These are phyloP conservation scores for Capitulum mitella DNA, from an alignment of 2,888 invertebrate species.

Conservation along the genomic window DNA sequence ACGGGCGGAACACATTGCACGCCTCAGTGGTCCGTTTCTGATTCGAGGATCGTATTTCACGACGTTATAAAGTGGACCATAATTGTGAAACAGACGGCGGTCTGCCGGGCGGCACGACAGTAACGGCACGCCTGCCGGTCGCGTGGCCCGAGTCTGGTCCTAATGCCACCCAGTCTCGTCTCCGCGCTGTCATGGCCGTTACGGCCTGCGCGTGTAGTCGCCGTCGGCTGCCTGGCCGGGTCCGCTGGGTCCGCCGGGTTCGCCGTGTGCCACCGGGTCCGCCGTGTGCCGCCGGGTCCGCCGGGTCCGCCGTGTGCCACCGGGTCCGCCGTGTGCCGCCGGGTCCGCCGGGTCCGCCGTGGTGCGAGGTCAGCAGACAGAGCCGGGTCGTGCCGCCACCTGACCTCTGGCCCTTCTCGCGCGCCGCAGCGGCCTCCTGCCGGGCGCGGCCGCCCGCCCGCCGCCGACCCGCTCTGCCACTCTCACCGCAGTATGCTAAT, in stretches of 20 bases:
- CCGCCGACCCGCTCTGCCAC: neutral
- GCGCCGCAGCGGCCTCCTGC: neutral
- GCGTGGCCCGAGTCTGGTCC: neutral
- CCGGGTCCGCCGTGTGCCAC: neutral
- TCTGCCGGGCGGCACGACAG: no score
- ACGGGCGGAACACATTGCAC: neutral
- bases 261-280: no score
- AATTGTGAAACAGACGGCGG: neutral
- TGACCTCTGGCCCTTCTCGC: neutral
- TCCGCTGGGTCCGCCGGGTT: no score
- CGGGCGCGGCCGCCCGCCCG: neutral
- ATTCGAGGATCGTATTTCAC: neutral
- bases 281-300: no score
- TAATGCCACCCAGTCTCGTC: no score
- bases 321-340: no score
- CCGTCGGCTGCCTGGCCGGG: no score
- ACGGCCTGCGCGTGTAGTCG: no score
- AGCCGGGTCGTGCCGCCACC: neutral
- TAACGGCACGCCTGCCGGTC: no score
- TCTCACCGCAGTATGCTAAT: conserved; percentile 1
- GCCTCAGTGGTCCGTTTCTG: neutral
- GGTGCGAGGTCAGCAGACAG: neutral
- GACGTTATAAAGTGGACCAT: neutral
- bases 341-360: neutral
- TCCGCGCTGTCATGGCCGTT: no score